Evolutionary conservation across 2,797 vertebrate genomes (phyloP).

Genomic region (Myotis vivesi): DNA sequence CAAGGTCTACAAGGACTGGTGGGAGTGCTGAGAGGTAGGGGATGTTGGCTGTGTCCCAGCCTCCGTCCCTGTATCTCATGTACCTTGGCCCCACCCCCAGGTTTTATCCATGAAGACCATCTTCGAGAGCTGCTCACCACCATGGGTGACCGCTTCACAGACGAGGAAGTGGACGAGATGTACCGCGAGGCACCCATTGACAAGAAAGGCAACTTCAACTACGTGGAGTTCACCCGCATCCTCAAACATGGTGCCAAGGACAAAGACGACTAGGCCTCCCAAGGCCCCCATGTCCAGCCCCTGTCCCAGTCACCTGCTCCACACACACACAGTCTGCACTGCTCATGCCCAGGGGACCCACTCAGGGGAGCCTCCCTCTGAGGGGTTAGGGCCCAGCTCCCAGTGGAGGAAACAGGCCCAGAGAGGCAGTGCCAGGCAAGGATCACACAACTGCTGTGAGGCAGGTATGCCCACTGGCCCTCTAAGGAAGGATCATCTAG

Average conservation of each 20-base stretch:
- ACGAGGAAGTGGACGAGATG: conserved; percentile 98
- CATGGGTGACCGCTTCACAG: conserved; percentile 98
- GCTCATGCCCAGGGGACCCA: background rate
- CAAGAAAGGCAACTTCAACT: conserved; percentile 99
- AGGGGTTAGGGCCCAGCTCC: background rate
- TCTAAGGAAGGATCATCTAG: background rate
- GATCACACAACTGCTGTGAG: background rate
- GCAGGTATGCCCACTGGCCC: background rate
- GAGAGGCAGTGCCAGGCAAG: background rate
- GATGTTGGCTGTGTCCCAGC: too few relatives aligned
- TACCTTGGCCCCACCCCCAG: conserved; percentile 75
- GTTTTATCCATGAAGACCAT: conserved; percentile 97
- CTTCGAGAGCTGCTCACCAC: conserved; percentile 98
- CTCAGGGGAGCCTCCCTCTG: background rate
- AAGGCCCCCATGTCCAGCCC: rapidly evolving
- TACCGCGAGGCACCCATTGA: conserved; percentile 98
- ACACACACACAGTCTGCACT: background rate
- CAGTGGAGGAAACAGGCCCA: background rate
- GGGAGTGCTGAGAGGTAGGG: background rate
- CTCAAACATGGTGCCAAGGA: conserved; percentile 99
- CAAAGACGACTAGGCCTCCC: conserved; percentile 90
- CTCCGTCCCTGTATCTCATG: background rate
- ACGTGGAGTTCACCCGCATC: conserved; percentile 98
- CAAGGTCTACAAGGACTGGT: background rate
- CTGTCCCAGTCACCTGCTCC: background rate